Evolutionary conservation across 1,140 invertebrate species (phyloP), one percentile per base, ranked within the genome.

Genomic region (Drosophila trapezifrons): DNA sequence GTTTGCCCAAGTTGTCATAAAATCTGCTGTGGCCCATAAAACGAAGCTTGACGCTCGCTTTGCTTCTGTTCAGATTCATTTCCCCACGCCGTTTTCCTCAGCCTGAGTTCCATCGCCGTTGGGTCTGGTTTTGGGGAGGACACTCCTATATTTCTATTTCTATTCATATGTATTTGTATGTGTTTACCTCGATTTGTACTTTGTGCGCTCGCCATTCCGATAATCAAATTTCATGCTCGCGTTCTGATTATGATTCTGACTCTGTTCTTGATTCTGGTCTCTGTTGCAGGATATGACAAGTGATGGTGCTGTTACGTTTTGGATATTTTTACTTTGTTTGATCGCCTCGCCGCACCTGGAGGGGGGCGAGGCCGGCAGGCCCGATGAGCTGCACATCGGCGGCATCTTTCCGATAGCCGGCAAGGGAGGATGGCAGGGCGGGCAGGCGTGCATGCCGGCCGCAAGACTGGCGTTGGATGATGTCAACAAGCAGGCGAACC

Each of bases 321-420:
- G 91, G 90, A 92, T 91, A 91, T 92, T 92, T 89, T 92, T 90
- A 74, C 84, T 92, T 87, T 90, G 85, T 89, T 91, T 92, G 70
- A 90, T 91, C 67, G 77, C 79, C 64, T 77, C 86, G 78, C 78
- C 78, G 72, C 84, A 84, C 70, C 86, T 91, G 73, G 62, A 80
- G 70, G 70, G 78, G 62, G 77, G 76, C 71, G 84, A 82, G 70
- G 90, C 79, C 51, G 82, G 83, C 25, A 83, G 80, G 54, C 76
- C 83, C 78, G 95, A 96, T 93, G 95, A 96, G 67, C 93, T 99
- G 66, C 97, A 99, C 92, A 99, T 99, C 92, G 99, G 98, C 49
- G 98, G 97, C 20, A 98, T 99, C 78, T 99, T 99, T 93, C 98
- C 98, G 4, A 99, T 99, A 92, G 95, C 94, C 57, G 97, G 97